phyloP scores from a whole-genome alignment of 2,113 vertebrate genomes.

The Syngnathus floridae region DNA sequence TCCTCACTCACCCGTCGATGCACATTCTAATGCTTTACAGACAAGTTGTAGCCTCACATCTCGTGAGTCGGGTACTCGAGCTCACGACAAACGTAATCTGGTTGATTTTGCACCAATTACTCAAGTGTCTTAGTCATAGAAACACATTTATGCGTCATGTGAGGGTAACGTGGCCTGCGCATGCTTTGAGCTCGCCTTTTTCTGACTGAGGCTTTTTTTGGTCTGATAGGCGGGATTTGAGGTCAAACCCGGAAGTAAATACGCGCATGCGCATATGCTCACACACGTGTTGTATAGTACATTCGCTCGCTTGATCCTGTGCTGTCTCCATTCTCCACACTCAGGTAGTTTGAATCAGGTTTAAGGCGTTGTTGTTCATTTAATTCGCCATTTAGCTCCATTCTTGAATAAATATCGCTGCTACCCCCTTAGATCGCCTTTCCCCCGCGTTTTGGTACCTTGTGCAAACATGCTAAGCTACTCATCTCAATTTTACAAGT shows the following conservation, averaged over 20 bases:
- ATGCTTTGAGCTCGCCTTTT: neutral
- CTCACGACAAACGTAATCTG: neutral
- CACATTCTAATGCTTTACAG: neutral
- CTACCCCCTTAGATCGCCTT: neutral
- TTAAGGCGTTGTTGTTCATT: neutral
- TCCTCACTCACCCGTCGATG: neutral
- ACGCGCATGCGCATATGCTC: neutral
- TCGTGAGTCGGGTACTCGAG: neutral
- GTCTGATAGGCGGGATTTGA: neutral
- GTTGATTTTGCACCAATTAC: neutral
- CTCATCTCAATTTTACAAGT: neutral
- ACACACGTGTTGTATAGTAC: constrained; percentile 27
- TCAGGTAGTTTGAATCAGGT: constrained; percentile 13
- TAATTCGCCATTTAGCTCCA: neutral
- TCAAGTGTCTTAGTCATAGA: neutral
- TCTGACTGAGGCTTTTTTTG: neutral
- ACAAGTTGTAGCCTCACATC: neutral
- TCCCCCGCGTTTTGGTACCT: neutral
- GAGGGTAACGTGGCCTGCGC: neutral
- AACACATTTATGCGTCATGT: neutral
- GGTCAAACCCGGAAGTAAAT: neutral
- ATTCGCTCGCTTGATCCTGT: neutral
- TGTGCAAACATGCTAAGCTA: neutral
- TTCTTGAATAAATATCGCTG: neutral
- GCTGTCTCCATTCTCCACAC: neutral